These are phyloP conservation scores for Acrocyrtus sp. DNA, from an alignment of 2,888 invertebrate species.

Conservation along the genomic window DNA sequence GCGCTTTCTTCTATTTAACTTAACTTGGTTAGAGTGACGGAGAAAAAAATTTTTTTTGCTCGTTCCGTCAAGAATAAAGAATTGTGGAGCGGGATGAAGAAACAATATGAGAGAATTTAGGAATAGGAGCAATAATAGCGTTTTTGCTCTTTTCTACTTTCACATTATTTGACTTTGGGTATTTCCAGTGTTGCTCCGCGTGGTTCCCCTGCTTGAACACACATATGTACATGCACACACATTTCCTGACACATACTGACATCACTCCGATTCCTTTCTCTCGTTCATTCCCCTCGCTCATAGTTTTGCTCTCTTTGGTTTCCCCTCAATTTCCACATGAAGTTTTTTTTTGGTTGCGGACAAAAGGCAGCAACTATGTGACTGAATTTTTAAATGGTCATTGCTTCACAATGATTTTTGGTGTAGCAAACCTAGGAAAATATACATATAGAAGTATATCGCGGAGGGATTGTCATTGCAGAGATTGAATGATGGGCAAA, in stretches of 20 bases:
- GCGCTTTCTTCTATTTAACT: constrained; percentile 11
- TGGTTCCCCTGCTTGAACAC: constrained; percentile 5
- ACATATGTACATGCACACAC: constrained; percentile 12
- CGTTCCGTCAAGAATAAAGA: constrained; percentile 15
- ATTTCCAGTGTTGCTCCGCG: constrained; percentile 36
- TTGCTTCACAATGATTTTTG: constrained; percentile 28
- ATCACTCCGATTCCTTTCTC: constrained; percentile 11
- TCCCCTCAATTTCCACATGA: no score
- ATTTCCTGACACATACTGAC: constrained; percentile 37
- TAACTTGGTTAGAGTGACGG: constrained; percentile 8
- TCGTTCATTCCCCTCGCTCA: neutral
- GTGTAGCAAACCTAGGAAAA: constrained; percentile 12
- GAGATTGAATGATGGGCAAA: constrained; percentile 43
- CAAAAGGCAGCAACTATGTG: constrained; percentile 24
- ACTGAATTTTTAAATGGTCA: constrained; percentile 46
- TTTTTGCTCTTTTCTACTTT: constrained; percentile 14
- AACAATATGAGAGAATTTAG: constrained; percentile 24
- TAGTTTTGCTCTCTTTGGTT: no score
- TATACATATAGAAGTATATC: no score
- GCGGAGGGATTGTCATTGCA: constrained; percentile 25
- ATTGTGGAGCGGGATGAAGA: constrained; percentile 13
- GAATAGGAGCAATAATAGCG: constrained; percentile 12
- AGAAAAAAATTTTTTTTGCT: constrained; percentile 5
- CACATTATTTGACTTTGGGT: constrained; percentile 39
- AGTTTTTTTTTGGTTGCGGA: constrained; percentile 9